Base-by-base conservation (phyloP, 2,113 vertebrate species). In the Nycticryphes semicollaris region DNA sequence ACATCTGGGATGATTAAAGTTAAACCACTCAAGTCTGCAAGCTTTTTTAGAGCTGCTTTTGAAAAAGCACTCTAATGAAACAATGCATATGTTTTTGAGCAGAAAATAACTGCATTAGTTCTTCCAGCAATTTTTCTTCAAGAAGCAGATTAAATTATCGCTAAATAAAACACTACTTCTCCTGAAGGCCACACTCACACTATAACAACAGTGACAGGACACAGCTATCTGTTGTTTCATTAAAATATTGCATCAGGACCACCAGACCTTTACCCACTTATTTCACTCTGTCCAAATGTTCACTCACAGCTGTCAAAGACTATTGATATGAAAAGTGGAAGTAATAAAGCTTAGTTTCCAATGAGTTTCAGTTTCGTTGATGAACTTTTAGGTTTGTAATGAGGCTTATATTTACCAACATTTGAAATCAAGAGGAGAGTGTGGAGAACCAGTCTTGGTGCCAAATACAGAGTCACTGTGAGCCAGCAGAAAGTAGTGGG, bases 1-100 rank as follows among this genome's bases (percentile, higher is more conserved):
- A 64, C 88, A 89, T 94, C 90, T 94, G 93, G 92, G 9, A 79
- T 77, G 31, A 83, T 69, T 85, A 64, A 87, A 96, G 41, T 72
- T 72, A 94, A 28, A 3, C 43, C 51, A 56, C 73, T 91, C 60
- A 33, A 81, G 20, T 54, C 48, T 57, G 10, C 12, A 91, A 87
- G 59, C 10, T 57, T 80, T 75, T 91, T 89, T 47, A 83, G 80
- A 86, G 75, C 23, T 59, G 60, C 57, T 86, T 96, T 92, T 81
- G 59, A 72, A 94, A 90, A 70, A 63, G n/a, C 50, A 67, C 43
- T 88, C 74, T 35, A 86, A 88, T 70, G 85, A 96, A 92, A 59
- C 23, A 86, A 70, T 31, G 43, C 25, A 11, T 54, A 80, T 92
- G 90, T 70, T 84, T 25, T 83, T 3, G 1, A 72, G 63, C 47